phyloP scores from a whole-genome alignment of 2,888 invertebrate genomes.

The Hemicrepidius hirtus region DNA sequence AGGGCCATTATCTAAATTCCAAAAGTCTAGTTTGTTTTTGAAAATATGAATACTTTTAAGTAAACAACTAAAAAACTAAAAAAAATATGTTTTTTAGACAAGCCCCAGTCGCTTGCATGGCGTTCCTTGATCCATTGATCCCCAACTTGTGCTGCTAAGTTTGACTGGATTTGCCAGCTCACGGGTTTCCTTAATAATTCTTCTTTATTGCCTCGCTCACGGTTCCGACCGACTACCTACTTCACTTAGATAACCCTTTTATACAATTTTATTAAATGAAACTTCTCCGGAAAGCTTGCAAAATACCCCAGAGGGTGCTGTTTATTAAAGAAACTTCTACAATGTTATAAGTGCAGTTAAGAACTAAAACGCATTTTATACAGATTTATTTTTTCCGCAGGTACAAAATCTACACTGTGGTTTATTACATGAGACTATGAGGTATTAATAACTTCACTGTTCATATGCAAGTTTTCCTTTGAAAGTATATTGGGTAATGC shows the following conservation, averaged over 20 bases:
- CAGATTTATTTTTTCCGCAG: neutral
- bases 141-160: slow-evolving; percentile 72
- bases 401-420: no score
- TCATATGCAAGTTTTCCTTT: no score
- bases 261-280: slow-evolving; percentile 53
- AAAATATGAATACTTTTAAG: no score
- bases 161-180: slow-evolving; percentile 72
- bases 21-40: no score
- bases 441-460: no score
- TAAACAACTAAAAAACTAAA: neutral
- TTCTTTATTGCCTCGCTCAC: slow-evolving; percentile 70
- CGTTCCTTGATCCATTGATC: slow-evolving; percentile 70
- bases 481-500: no score
- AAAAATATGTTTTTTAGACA: slow-evolving; percentile 7
- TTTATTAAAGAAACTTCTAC: neutral
- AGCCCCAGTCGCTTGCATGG: slow-evolving; percentile 35
- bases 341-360: neutral
- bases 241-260: slow-evolving; percentile 54
- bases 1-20: no score
- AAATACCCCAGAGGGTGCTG: slow-evolving; percentile 7
- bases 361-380: neutral
- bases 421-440: no score
- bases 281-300: slow-evolving; percentile 16
- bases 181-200: slow-evolving; percentile 72
- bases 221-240: slow-evolving; percentile 57